Base-by-base conservation (phyloP, 1,140 invertebrate species). In the Spodoptera litura region DNA sequence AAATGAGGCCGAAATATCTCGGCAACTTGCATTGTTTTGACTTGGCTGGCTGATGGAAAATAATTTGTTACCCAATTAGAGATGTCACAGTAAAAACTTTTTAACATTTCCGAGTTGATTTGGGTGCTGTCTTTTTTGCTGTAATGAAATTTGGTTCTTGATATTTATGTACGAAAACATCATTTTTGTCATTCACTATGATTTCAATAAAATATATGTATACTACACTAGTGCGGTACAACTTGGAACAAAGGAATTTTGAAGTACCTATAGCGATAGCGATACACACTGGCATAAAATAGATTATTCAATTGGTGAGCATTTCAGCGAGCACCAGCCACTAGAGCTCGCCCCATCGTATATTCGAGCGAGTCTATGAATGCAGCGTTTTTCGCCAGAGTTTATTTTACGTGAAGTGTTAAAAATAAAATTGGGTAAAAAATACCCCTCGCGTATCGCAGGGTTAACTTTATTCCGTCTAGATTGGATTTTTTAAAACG, bases 261-360 rank as follows among this genome's bases (percentile, higher is more conserved):
- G 70, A 72, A 35, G 49, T 31, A 20, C 20, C 20, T 20, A 58
- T 56, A 58, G 35, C 53, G 38, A 56, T 56, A 56, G 15, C 13
- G 13, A n/a, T 55, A 49, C 20, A 38, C 27, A 51, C 61, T 9
- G 31, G 61, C 35, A 56, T 25, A 66, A 83, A 85, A 85, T 85
- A 85, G 79, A 88, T 89, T 89, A 89, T 88, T 88, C 87, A 89
- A 89, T 89, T 80, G 83, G 80, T 75, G 83, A 79, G 81, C 86
- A 85, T 81, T 85, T 87, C 85, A 83, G 83, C 68, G 81, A 62
- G 62, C 13, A 8, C 68, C 56, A 59, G 49, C 56, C 78, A 25
- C 35, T 66, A 20, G 61, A 56, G 64, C 78, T 66, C 44, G 73
- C 74, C 78, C 76, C 49, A 72, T 75, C 79, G 76, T 81, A 78